Percentiles rank a stretch among this genome's conserved stretches.
phyloP scores from a whole-genome alignment of 2,888 invertebrate species.

The Bruchidius siliquastri region DNA sequence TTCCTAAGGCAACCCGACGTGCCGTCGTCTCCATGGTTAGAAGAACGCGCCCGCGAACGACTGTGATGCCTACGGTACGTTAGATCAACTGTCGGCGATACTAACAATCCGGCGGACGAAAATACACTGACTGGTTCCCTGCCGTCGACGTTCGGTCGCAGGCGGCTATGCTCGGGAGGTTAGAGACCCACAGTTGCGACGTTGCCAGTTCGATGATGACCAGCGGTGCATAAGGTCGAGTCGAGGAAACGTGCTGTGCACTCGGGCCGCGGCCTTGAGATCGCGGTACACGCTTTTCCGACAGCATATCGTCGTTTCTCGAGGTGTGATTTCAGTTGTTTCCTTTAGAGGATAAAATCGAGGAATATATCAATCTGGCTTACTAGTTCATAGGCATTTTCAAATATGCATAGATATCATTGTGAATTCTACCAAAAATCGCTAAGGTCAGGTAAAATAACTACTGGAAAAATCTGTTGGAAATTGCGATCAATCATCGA shows the following conservation, averaged over 20 bases:
- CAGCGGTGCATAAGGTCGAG: not conserved
- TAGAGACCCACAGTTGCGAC: conserved; percentile 29
- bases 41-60: not conserved
- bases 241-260: not conserved
- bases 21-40: not conserved
- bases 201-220: not conserved
- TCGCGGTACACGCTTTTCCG: not conserved
- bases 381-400: too few species aligned
- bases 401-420: too few species aligned
- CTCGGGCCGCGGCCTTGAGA: not conserved
- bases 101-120: conserved; percentile 15
- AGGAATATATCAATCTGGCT: too few species aligned
- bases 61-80: not conserved
- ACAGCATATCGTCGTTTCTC: not conserved
- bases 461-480: too few species aligned
- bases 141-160: not conserved
- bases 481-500: too few species aligned
- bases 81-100: not conserved
- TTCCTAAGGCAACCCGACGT: not conserved
- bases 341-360: too few species aligned
- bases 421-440: too few species aligned
- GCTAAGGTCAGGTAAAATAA: too few species aligned
- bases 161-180: conserved; percentile 23
- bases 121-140: conserved; percentile 21
- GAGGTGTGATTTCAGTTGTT: too few species aligned